These are phyloP conservation scores for Antedon bifida DNA, from an alignment of 35 echinoderm and acorn worm species.

Conservation along the genomic window DNA sequence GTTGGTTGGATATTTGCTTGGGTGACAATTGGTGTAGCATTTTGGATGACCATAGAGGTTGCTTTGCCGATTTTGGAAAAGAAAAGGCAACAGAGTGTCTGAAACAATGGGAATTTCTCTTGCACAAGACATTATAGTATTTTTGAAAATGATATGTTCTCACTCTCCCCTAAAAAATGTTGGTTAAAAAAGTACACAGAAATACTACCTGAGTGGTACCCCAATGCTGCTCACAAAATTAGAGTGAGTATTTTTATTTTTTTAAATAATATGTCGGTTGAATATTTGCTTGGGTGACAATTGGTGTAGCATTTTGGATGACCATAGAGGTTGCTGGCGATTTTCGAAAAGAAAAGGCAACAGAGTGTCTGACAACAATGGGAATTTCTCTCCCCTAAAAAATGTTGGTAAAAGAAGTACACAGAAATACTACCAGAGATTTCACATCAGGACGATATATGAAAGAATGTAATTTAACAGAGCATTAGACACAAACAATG, in stretches of 20 bases:
- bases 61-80: constrained; percentile 58
- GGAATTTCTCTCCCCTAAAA: constrained; percentile 64
- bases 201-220: background rate
- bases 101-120: constrained; percentile 63
- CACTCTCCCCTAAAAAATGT: too few species aligned
- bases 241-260: background rate
- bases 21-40: constrained; percentile 44
- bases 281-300: constrained; percentile 33
- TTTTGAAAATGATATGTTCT: too few species aligned
- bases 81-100: constrained; percentile 86
- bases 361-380: constrained; percentile 77
- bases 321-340: constrained; percentile 83
- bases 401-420: too few species aligned
- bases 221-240: background rate
- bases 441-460: too few species aligned
- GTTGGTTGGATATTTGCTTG: constrained; percentile 64
- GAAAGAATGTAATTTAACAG: too few species aligned
- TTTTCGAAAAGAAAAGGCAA: constrained; percentile 68
- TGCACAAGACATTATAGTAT: constrained; percentile 69
- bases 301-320: constrained; percentile 60
- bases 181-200: too few species aligned
- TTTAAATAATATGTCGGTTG: too few species aligned
- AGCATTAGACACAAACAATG: too few species aligned
- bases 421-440: too few species aligned
- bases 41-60: constrained; percentile 77